Evolutionary conservation across 1,140 invertebrate genomes (phyloP).

Genomic region (Arion vulgaris): DNA sequence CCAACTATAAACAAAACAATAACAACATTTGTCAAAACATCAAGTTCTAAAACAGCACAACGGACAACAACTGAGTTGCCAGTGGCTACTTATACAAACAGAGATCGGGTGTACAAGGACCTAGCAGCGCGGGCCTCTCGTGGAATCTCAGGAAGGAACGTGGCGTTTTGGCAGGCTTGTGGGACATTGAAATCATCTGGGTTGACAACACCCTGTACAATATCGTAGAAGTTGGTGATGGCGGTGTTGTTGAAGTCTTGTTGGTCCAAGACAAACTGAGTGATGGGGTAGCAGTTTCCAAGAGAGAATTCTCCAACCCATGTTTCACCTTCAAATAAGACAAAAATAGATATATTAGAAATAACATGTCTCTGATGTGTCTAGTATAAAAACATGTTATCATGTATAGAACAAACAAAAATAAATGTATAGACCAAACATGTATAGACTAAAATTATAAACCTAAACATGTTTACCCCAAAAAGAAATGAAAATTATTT

Average conservation of each 20-base stretch:
- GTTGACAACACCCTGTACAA: conserved; percentile 23
- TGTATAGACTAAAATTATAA: too few species aligned
- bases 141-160: neutral
- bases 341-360: too few species aligned
- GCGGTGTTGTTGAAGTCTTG: conserved; percentile 20
- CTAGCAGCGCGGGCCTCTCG: neutral
- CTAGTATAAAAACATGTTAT: too few species aligned
- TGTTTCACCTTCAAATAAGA: conserved; percentile 8
- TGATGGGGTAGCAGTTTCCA: conserved; percentile 29
- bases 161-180: neutral
- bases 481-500: too few species aligned
- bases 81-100: neutral
- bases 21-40: too few species aligned
- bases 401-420: too few species aligned
- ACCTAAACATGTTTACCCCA: too few species aligned
- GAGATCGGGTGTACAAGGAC: neutral
- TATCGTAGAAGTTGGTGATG: conserved; percentile 20
- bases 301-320: conserved; percentile 32
- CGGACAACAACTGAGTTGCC: too few species aligned
- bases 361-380: too few species aligned
- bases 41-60: too few species aligned
- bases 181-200: conserved; percentile 27
- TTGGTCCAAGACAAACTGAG: conserved; percentile 15
- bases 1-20: too few species aligned
- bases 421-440: too few species aligned